Evolutionary conservation across 2,113 vertebrate species (phyloP).

Genomic region (Callipepla squamata): DNA sequence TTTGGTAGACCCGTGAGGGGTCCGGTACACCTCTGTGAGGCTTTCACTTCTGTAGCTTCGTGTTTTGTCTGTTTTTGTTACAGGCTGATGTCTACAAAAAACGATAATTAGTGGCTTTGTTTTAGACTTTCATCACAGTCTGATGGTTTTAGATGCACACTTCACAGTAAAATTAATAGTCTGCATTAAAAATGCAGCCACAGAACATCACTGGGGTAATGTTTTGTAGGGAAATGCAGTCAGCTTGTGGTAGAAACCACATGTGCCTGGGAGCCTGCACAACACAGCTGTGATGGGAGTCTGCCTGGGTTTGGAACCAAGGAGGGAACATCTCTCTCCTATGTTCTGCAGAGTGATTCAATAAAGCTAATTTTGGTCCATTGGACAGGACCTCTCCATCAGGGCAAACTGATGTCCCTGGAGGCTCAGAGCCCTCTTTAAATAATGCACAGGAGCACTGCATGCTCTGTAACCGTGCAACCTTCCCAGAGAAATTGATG

Average conservation of each 20-base stretch:
- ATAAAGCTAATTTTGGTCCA: neutral
- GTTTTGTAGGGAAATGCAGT: neutral
- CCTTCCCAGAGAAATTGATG: neutral
- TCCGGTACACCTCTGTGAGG: neutral
- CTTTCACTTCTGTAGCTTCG: neutral
- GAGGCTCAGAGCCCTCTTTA: neutral
- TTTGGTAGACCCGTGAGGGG: neutral
- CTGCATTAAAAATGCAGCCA: conserved; percentile 10
- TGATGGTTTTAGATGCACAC: neutral
- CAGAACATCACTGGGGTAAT: neutral
- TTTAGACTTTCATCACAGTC: neutral
- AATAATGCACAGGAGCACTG: neutral
- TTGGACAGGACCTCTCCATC: neutral
- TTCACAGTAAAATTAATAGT: conserved; percentile 44
- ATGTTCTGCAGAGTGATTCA: neutral
- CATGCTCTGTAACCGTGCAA: neutral
- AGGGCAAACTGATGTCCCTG: neutral
- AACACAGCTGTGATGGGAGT: neutral
- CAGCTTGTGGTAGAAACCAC: neutral
- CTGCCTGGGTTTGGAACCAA: neutral
- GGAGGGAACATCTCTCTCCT: neutral
- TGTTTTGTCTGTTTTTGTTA: neutral
- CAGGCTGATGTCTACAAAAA: neutral
- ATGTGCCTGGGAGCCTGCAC: neutral
- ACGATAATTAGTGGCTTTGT: neutral